phyloP scores from a whole-genome alignment of 2,113 vertebrate genomes.

The Chauna torquata region DNA sequence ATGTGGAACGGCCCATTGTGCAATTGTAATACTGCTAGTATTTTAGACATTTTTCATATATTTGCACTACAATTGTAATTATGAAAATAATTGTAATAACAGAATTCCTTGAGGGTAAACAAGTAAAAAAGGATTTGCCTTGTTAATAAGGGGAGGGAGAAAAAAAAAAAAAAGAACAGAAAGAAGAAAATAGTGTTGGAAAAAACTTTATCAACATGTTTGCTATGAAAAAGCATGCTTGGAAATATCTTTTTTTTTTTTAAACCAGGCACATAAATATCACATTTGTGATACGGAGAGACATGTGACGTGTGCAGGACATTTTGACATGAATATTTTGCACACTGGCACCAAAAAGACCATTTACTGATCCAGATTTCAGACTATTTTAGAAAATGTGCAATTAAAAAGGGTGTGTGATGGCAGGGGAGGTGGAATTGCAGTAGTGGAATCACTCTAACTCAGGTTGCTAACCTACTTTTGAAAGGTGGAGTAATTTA shows the following conservation, averaged over 20 bases:
- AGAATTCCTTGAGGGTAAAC: conserved; percentile 27
- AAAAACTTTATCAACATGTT: not conserved
- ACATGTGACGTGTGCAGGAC: not conserved
- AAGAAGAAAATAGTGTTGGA: not conserved
- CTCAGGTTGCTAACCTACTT: not conserved
- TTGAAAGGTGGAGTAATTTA: not conserved
- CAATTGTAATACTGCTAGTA: not conserved
- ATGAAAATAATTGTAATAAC: conserved; percentile 16
- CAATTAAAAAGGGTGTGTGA: conserved; percentile 13
- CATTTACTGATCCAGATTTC: conserved; percentile 17
- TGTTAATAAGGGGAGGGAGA: not conserved
- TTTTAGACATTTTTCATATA: not conserved
- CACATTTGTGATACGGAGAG: not conserved
- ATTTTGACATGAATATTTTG: not conserved
- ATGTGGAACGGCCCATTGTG: not conserved
- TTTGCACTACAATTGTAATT: conserved; percentile 15
- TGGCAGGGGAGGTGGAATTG: not conserved
- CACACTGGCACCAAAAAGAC: not conserved
- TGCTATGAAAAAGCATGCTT: not conserved
- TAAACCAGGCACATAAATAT: not conserved
- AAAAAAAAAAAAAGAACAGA: not conserved
- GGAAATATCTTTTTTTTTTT: not conserved
- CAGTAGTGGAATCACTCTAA: not conserved
- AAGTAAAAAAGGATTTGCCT: conserved; percentile 25
- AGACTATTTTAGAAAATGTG: not conserved